A percentile compares a stretch with the other conserved stretches of the same genome.
Evolutionary conservation across 2,797 vertebrate genomes (phyloP).

Genomic region (Pangasius mekongensis): DNA sequence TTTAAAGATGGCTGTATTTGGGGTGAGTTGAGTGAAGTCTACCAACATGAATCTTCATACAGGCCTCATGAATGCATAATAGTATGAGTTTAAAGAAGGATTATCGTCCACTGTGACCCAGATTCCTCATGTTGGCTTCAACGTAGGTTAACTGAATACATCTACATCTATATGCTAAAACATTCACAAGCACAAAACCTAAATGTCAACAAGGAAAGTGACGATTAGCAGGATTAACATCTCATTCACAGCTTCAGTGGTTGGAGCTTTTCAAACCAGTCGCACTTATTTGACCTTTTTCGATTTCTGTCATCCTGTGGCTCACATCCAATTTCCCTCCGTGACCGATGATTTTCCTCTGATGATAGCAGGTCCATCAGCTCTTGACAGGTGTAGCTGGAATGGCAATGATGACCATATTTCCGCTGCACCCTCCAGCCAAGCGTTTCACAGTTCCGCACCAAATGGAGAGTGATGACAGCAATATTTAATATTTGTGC

Average conservation of each 20-base stretch:
- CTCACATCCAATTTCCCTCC: constrained; percentile 15
- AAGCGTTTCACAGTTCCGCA: constrained; percentile 3
- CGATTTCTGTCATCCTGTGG: constrained; percentile 4
- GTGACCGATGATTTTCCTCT: constrained; percentile 34
- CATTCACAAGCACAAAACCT: constrained; percentile 5
- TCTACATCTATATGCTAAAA: not conserved
- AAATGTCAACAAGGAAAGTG: constrained; percentile 20
- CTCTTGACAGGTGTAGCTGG: constrained; percentile 36
- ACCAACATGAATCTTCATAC: not conserved
- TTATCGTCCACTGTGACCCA: not conserved
- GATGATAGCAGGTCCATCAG: constrained; percentile 24
- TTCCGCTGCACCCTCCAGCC: constrained; percentile 6
- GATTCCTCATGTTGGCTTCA: not conserved
- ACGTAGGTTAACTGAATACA: not conserved
- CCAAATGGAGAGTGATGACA: constrained; percentile 36
- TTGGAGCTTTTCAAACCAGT: not conserved
- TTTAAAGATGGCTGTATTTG: not conserved
- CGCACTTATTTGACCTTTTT: constrained; percentile 16
- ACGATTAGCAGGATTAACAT: constrained; percentile 3
- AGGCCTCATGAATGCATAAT: not conserved
- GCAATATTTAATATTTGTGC: constrained; percentile 31
- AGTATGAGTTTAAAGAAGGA: not conserved
- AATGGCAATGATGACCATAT: constrained; percentile 27
- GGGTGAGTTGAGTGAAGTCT: not conserved
- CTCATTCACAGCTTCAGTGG: not conserved